Evolutionary conservation across 1,140 invertebrate genomes (phyloP).

Genomic region (Drosophila yakuba): DNA sequence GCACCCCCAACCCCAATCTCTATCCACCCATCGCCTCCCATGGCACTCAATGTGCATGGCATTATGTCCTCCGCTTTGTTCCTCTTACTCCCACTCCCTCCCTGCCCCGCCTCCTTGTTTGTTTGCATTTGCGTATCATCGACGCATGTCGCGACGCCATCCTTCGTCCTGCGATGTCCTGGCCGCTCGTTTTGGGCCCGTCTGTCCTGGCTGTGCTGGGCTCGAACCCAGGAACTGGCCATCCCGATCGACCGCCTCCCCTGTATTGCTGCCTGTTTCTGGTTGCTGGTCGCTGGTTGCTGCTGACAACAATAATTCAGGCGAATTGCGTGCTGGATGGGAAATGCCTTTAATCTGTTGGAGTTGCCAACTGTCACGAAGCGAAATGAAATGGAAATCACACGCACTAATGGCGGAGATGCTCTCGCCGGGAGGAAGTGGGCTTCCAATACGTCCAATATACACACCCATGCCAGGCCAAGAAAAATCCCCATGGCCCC

Average conservation of each 20-base stretch:
- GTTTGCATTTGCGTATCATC: slow-evolving; percentile 83
- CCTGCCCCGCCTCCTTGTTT: slow-evolving; percentile 56
- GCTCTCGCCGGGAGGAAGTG: slow-evolving; percentile 3
- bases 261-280: slow-evolving; percentile 20
- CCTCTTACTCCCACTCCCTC: slow-evolving; percentile 12
- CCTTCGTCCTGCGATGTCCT: slow-evolving; percentile 42
- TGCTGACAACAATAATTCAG: slow-evolving; percentile 80
- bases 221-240: slow-evolving; percentile 20
- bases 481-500: neutral
- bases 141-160: slow-evolving; percentile 76
- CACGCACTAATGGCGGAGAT: slow-evolving; percentile 77
- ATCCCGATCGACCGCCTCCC: slow-evolving; percentile 19
- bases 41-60: slow-evolving; percentile 61
- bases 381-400: slow-evolving; percentile 84
- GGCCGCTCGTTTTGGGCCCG: slow-evolving; percentile 21
- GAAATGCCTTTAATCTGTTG: slow-evolving; percentile 83
- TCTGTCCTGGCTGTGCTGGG: slow-evolving; percentile 6
- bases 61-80: slow-evolving; percentile 50
- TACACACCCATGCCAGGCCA: neutral
- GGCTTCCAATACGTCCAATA: neutral
- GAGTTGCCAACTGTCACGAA: slow-evolving; percentile 84
- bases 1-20: neutral
- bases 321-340: slow-evolving; percentile 77
- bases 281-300: slow-evolving; percentile 12
- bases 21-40: neutral